Conservation (phyloP, 1,140 invertebrate species). For the Bombus confusus region DNA sequence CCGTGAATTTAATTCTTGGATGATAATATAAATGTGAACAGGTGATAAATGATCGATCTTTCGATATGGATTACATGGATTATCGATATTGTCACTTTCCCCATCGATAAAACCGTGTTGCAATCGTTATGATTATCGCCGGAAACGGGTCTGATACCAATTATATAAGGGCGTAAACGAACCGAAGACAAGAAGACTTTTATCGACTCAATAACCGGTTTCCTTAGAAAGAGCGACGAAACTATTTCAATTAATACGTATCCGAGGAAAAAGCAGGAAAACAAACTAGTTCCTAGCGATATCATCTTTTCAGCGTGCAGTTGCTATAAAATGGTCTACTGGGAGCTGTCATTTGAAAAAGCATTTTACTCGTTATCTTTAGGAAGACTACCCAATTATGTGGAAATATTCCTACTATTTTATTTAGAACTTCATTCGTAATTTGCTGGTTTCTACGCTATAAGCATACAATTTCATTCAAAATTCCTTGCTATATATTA, state of each 20-base stretch:
- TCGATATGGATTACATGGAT: background rate
- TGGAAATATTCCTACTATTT: background rate
- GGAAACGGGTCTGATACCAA: background rate
- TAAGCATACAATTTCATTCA: background rate
- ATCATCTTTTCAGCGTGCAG: background rate
- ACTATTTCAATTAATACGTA: slow-evolving; percentile 10
- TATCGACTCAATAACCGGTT: background rate
- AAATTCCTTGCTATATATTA: background rate
- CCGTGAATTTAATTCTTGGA: background rate
- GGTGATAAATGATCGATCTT: background rate
- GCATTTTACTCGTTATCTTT: background rate
- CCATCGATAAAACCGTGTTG: background rate
- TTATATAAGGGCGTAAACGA: background rate
- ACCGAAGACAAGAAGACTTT: background rate
- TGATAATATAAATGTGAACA: background rate
- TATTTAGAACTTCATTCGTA: background rate
- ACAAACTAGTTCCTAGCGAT: background rate
- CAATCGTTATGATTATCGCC: background rate
- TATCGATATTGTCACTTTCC: background rate
- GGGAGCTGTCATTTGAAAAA: background rate
- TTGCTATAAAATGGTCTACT: background rate
- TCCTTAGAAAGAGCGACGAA: background rate
- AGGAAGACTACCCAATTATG: too few species aligned
- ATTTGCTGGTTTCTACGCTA: too few species aligned
- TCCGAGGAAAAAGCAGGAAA: background rate